Conservation (phyloP, 2,888 invertebrate species). For the Leuctra nigra region DNA sequence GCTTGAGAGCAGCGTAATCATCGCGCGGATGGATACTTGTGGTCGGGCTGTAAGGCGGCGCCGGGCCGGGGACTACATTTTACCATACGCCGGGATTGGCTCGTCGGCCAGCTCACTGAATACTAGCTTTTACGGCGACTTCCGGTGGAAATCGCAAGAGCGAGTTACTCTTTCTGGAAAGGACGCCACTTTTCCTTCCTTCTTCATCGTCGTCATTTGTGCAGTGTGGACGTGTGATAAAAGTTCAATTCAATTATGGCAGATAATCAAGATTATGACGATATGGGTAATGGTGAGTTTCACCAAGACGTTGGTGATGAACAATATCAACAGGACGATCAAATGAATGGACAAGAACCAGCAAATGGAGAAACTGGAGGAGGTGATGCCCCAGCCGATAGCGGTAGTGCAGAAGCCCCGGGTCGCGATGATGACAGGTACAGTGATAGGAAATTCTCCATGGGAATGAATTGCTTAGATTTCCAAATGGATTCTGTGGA, state of each 20-base stretch:
- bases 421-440: conserved; percentile 64
- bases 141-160: background rate
- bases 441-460: conserved; percentile 21
- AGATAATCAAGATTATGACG: conserved; percentile 54
- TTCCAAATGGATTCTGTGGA: no score
- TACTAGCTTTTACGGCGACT: background rate
- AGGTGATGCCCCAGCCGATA: conserved; percentile 57
- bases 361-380: conserved; percentile 41
- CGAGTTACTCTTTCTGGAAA: conserved; percentile 13
- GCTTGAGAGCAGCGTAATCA: no score
- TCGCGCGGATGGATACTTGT: no score
- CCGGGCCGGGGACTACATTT: background rate
- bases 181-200: conserved; percentile 19
- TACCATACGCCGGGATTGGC: background rate
- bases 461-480: background rate
- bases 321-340: conserved; percentile 49
- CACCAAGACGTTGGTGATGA: conserved; percentile 50
- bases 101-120: background rate
- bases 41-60: no score
- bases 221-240: conserved; percentile 20
- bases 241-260: conserved; percentile 40
- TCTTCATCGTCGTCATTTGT: conserved; percentile 23
- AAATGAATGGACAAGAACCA: conserved; percentile 36
- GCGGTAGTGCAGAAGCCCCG: conserved; percentile 67
- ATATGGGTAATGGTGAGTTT: conserved; percentile 74